phyloP scores from a whole-genome alignment of 2,888 invertebrate genomes.

The Metallyticus violacea region DNA sequence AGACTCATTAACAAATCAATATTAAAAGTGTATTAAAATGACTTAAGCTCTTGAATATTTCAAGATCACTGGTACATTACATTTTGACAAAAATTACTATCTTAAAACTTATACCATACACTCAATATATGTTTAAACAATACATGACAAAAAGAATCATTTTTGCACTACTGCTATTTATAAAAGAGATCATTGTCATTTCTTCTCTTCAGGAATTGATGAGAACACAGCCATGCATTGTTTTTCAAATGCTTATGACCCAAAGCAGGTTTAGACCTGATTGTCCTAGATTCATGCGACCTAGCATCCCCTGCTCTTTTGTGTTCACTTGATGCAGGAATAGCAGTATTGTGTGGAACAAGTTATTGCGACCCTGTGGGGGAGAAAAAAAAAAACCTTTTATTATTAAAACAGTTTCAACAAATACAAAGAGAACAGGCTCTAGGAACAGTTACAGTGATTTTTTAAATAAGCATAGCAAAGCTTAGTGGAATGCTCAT shows the following conservation, averaged over 20 bases:
- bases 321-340: conserved; percentile 74
- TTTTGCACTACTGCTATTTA: too few relatives aligned
- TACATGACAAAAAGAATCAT: too few relatives aligned
- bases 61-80: background rate
- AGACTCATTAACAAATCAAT: background rate
- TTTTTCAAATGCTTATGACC: conserved; percentile 60
- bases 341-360: conserved; percentile 81
- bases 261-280: conserved; percentile 83
- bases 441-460: background rate
- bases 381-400: conserved; percentile 29
- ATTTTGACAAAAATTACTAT: background rate
- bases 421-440: background rate
- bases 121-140: too few relatives aligned
- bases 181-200: too few relatives aligned
- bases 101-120: background rate
- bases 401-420: background rate
- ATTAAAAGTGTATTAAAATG: background rate
- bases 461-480: background rate
- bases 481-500: background rate
- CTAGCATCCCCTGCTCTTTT: conserved; percentile 71
- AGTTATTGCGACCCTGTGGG: conserved; percentile 77
- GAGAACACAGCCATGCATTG: background rate
- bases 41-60: background rate
- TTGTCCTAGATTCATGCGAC: conserved; percentile 71
- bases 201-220: background rate